Conservation (phyloP, 2,113 vertebrate genomes). For the Motacilla alba region DNA sequence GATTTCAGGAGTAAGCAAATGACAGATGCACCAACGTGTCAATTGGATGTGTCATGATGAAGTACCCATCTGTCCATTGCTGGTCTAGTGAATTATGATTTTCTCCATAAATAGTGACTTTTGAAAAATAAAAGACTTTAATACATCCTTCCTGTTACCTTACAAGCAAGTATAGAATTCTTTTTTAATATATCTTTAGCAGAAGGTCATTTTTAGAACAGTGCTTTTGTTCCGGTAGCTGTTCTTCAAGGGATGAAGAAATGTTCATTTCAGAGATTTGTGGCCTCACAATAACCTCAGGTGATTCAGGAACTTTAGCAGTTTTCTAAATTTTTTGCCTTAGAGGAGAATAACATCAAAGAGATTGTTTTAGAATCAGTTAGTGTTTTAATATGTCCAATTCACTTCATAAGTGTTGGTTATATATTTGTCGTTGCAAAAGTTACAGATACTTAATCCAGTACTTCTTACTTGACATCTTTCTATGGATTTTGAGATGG, state of each 20-base stretch:
- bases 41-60: background rate
- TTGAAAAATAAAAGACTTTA: background rate
- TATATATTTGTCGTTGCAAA: background rate
- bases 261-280: constrained; percentile 11
- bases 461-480: background rate
- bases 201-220: background rate
- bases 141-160: background rate
- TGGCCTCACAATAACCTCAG: background rate
- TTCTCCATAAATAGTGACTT: background rate
- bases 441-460: background rate
- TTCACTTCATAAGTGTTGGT: background rate
- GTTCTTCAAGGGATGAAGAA: background rate
- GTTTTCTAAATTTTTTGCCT: background rate
- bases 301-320: background rate
- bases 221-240: background rate
- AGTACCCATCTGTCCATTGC: background rate
- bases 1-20: background rate
- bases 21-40: background rate
- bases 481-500: background rate
- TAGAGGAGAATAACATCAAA: background rate
- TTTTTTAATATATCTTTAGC: background rate
- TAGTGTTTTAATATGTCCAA: background rate
- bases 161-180: background rate
- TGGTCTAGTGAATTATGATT: background rate
- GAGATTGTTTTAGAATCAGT: background rate